Evolutionary conservation across 2,888 invertebrate species (phyloP).

Genomic region (Hoplodrina ambigua): DNA sequence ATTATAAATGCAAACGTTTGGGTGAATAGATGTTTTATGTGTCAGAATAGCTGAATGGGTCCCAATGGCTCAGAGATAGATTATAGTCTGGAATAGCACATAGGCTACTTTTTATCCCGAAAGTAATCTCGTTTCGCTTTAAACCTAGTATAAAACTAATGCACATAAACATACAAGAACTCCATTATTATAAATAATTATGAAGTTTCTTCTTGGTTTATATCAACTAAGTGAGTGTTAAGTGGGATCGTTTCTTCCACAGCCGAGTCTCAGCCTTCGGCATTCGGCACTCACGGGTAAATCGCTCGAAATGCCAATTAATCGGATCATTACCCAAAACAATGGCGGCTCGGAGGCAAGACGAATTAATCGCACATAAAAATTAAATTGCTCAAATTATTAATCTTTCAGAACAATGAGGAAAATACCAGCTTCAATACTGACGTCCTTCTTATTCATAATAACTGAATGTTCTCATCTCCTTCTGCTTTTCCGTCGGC

Average conservation of each 20-base stretch:
- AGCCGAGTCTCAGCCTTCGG: constrained; percentile 22
- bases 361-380: constrained; percentile 63
- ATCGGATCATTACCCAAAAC: constrained; percentile 66
- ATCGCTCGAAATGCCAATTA: constrained; percentile 68
- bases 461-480: constrained; percentile 25
- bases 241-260: constrained; percentile 48
- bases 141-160: background rate
- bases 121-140: too few species aligned
- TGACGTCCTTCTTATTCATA: constrained; percentile 11
- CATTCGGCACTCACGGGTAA: constrained; percentile 53
- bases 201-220: constrained; percentile 13
- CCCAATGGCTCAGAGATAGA: too few species aligned
- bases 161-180: background rate
- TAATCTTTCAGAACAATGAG: constrained; percentile 56
- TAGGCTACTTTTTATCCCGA: too few species aligned
- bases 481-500: background rate
- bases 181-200: constrained; percentile 1
- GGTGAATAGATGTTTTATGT: too few species aligned
- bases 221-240: constrained; percentile 53
- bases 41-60: too few species aligned
- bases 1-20: too few species aligned
- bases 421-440: constrained; percentile 27
- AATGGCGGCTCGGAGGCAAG: constrained; percentile 51
- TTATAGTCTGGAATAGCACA: too few species aligned
- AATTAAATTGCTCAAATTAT: constrained; percentile 58